Base-by-base conservation (phyloP, 2,113 vertebrate species). In the Brachypteracias leptosomus region DNA sequence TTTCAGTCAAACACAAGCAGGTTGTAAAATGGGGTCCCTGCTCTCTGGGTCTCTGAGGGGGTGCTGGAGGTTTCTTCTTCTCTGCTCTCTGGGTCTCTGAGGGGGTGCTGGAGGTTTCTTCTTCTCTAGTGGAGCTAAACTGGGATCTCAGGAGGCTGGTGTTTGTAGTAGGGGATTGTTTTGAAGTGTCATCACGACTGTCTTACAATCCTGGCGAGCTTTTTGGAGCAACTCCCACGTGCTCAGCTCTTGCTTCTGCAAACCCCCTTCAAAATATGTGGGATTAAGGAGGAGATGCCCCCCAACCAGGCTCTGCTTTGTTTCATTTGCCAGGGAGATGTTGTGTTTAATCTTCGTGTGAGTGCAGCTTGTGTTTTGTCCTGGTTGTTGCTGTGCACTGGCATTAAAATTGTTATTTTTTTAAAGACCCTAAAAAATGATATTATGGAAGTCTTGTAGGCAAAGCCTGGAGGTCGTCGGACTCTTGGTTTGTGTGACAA, bases 331-430 rank as follows among this genome's bases (percentile, higher is more conserved):
- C 75, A n/a, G 51, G 65, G 31, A 74, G 88, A 73, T 81, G 46
- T 21, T 1, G 5, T 7, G 9, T 72, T 63, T 87, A 3, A 68
- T 74, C 18, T 33, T 22, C 9, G 1, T 3, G 11, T 26, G 10
- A 49, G 26, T 40, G 25, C 42, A 11, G 54, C 66, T 54, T 38
- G 63, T 0, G 6, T 73, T 71, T 38, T 28, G 16, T 59, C 29
- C 33, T 51, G 76, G 9, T 49, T 47, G 3, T 84, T 0, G 0
- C 44, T 2, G 1, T 11, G 54, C 13, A 0, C 31, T 21, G 73
- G 35, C 33, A 1, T 61, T 35, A 14, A 36, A 77, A 19, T 11
- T 4, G 0, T 25, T 22, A 2, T 54, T 7, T 42, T 51, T 25
- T 17, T 11, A 13, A 14, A 26, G n/a, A 47, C 7, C 6, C 35